Evolutionary conservation across 2,113 vertebrate species (phyloP).

Genomic region (Pelobates fuscus): DNA sequence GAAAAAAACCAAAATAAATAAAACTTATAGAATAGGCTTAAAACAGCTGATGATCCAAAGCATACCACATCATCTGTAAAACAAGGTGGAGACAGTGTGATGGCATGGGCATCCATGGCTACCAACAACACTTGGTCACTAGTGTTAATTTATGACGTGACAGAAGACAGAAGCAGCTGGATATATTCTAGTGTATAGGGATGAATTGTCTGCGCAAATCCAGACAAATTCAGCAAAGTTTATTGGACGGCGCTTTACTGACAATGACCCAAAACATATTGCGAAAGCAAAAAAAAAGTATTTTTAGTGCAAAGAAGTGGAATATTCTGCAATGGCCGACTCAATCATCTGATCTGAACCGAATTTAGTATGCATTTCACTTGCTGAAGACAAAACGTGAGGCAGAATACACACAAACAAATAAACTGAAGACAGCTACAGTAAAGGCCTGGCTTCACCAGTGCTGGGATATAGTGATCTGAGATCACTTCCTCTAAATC

Average conservation of each 20-base stretch:
- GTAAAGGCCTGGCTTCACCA: too few species aligned
- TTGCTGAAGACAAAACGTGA: too few species aligned
- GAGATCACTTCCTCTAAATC: too few species aligned
- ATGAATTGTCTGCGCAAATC: not conserved
- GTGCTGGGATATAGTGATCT: too few species aligned
- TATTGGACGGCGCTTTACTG: not conserved
- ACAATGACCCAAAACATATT: conserved; percentile 8
- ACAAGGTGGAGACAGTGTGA: not conserved
- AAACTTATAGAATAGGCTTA: not conserved
- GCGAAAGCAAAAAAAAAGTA: conserved; percentile 10
- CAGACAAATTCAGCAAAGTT: not conserved
- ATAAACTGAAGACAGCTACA: too few species aligned
- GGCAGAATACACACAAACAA: too few species aligned
- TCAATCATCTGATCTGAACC: not conserved
- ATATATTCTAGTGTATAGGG: not conserved
- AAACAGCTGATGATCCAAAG: not conserved
- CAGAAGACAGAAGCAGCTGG: not conserved
- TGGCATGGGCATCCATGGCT: conserved; percentile 16
- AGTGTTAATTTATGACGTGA: not conserved
- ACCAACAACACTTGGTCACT: not conserved
- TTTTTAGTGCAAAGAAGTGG: not conserved
- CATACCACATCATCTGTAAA: conserved; percentile 8
- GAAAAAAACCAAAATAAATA: not conserved
- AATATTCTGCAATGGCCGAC: too few species aligned
- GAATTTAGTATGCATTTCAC: not conserved